Conservation (phyloP, 1,140 invertebrate genomes). For the Lutraria rhynchaena region DNA sequence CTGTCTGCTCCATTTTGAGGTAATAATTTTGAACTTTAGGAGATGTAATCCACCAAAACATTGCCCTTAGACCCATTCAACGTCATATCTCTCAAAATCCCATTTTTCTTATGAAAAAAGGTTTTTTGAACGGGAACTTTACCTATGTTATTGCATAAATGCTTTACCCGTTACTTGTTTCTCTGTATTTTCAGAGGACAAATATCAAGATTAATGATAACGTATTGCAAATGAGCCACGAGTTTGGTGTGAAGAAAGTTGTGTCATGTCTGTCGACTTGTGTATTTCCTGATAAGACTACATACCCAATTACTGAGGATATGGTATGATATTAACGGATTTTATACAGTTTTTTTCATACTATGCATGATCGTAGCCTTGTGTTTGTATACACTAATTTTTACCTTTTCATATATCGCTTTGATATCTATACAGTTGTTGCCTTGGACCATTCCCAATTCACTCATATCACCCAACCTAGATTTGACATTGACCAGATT, state of each 20-base stretch:
- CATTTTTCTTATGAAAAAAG: too few species aligned
- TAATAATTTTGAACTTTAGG: too few species aligned
- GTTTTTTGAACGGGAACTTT: too few species aligned
- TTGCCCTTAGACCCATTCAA: too few species aligned
- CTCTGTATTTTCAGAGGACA: slow-evolving; percentile 86
- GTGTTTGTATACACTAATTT: background rate
- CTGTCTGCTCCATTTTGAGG: too few species aligned
- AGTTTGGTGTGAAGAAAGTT: slow-evolving; percentile 93
- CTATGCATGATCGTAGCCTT: background rate
- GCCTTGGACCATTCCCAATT: too few species aligned
- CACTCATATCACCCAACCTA: background rate
- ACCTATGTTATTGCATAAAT: too few species aligned
- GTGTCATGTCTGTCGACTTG: slow-evolving; percentile 99
- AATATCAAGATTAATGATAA: slow-evolving; percentile 98
- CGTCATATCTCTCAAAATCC: too few species aligned
- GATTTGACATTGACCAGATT: background rate
- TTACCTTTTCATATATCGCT: background rate
- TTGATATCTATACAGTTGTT: too few species aligned
- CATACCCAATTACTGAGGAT: slow-evolving; percentile 99
- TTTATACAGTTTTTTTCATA: background rate
- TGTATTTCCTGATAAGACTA: slow-evolving; percentile 99
- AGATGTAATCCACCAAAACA: too few species aligned
- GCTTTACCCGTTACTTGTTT: too few species aligned
- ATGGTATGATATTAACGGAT: slow-evolving; percentile 94
- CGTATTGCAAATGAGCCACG: slow-evolving; percentile 91